A percentile compares a stretch with the other conserved stretches of the same genome.
Conservation (phyloP, 1,140 invertebrate genomes). For the Drosophila pallidifrons region DNA sequence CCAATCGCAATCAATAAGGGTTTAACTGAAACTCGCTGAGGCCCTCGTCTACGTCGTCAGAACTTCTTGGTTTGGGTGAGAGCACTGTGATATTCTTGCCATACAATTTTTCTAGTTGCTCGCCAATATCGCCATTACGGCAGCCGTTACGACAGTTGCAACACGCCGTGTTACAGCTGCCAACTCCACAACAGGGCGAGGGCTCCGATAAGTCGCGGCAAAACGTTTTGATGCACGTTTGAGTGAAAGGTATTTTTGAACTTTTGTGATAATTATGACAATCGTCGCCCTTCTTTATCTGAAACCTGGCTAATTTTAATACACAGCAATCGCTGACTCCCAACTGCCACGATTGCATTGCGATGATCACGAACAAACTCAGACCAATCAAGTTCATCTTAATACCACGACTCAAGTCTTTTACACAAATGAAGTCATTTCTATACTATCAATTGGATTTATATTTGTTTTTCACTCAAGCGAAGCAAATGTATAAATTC, state of each 20-base stretch:
- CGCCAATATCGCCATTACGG: neutral
- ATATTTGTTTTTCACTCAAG: no score
- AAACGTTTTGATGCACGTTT: neutral
- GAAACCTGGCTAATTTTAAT: no score
- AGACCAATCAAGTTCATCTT: neutral
- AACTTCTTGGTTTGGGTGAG: neutral
- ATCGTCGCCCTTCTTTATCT: neutral
- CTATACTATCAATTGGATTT: no score
- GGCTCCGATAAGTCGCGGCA: neutral
- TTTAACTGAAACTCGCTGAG: no score
- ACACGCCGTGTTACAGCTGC: conserved; percentile 17
- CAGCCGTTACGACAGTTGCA: conserved; percentile 12
- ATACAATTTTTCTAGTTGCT: neutral
- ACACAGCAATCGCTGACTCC: neutral
- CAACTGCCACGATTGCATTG: neutral
- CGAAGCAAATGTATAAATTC: no score
- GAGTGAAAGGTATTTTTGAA: neutral
- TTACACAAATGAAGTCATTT: no score
- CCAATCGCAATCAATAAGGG: no score
- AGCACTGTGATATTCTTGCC: neutral
- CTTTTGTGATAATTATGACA: neutral
- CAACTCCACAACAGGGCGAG: conserved; percentile 15
- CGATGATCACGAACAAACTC: neutral
- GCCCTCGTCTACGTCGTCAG: no score
- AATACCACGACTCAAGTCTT: neutral